Percentiles rank a stretch among this genome's conserved stretches.
phyloP scores from a whole-genome alignment of 2,113 vertebrate species.

The Saccopteryx leptura region DNA sequence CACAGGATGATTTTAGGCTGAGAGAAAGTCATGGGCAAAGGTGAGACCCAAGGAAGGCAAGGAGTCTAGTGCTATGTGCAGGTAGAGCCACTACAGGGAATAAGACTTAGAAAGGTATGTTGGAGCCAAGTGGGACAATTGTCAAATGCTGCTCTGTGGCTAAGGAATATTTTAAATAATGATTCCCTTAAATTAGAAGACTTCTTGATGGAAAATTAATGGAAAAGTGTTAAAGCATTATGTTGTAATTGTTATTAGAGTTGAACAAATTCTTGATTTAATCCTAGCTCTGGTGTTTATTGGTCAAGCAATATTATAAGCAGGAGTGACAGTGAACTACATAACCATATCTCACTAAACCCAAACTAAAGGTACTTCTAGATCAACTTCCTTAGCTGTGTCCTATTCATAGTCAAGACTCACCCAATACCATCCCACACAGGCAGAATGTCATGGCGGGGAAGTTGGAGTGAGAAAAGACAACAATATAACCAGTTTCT shows the following conservation, averaged over 20 bases:
- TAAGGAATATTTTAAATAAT: background rate
- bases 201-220: background rate
- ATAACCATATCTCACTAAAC: background rate
- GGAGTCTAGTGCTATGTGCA: background rate
- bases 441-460: background rate
- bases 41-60: background rate
- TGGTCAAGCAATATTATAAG: background rate
- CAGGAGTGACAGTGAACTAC: background rate
- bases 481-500: background rate
- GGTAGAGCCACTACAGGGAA: rapidly evolving
- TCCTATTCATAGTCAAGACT: background rate
- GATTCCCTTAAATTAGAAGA: background rate
- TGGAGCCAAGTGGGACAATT: background rate
- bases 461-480: background rate
- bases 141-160: background rate
- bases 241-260: background rate
- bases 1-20: background rate
- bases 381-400: background rate
- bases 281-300: background rate
- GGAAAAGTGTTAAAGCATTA: background rate
- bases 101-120: background rate
- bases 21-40: background rate
- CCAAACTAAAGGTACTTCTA: background rate
- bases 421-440: background rate
- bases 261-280: background rate